These are phyloP conservation scores for Taenaris catops DNA, from an alignment of 2,888 invertebrate genomes.

Conservation along the genomic window DNA sequence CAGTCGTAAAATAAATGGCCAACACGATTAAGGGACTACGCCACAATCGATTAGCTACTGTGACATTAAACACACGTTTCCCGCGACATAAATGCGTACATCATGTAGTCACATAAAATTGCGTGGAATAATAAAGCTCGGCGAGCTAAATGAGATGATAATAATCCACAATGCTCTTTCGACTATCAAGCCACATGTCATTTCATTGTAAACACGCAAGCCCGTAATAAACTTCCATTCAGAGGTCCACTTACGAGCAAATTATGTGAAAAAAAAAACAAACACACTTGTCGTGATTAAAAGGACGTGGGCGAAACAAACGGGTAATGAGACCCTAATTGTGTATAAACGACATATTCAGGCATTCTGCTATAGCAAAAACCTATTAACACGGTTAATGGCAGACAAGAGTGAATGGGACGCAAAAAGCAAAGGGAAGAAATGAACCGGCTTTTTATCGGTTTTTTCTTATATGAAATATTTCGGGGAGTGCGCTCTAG, in stretches of 20 bases:
- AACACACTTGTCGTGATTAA: constrained; percentile 38
- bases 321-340: constrained; percentile 59
- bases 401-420: constrained; percentile 28
- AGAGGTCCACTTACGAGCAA: constrained; percentile 38
- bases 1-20: constrained; percentile 2
- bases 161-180: constrained; percentile 45
- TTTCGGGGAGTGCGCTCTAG: too few species aligned
- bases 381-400: constrained; percentile 30
- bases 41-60: constrained; percentile 10
- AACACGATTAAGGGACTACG: not conserved
- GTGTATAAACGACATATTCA: constrained; percentile 60
- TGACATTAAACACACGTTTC: constrained; percentile 8
- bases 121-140: constrained; percentile 16
- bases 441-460: too few species aligned
- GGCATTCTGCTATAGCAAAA: constrained; percentile 48
- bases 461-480: too few species aligned
- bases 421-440: too few species aligned
- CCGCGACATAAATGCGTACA: constrained; percentile 1
- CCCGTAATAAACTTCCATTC: constrained; percentile 38
- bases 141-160: constrained; percentile 17
- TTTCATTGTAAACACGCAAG: constrained; percentile 27
- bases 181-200: constrained; percentile 28
- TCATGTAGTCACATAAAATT: constrained; percentile 7
- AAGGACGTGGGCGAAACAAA: constrained; percentile 46
- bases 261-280: constrained; percentile 40